Base-by-base conservation (phyloP, 2,797 vertebrate genomes). In the Pristis pectinata region DNA sequence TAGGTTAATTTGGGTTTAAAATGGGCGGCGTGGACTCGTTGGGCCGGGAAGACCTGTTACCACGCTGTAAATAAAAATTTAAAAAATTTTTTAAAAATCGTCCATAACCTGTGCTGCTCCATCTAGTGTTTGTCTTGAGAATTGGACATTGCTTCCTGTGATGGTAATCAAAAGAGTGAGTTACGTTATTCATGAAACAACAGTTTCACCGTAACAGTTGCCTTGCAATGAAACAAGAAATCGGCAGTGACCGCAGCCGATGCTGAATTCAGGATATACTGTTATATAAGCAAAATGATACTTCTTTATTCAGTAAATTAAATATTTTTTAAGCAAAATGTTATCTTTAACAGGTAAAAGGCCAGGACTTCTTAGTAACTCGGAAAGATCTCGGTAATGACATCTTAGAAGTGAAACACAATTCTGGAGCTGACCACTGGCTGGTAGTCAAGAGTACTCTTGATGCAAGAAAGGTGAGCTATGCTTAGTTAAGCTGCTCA, bases 371-470 rank as follows among this genome's bases (percentile, higher is more conserved):
- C 95, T 96, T 96, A 1, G 98, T 98, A 97, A 97, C 95, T 0
- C 97, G 97, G 10, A 96, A 96, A 95, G 97, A 98, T 96, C 95
- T 98, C 95, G 97, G 95, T 95, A 95, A 98, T 95, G 96, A 96
- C 6, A 95, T 98, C 37, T 95, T 98, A 9, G 97, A 97, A 96
- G 97, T 98, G 95, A 96, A 97, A 94, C 97, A 98, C 96, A 96
- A 97, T 0, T 96, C 97, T 0, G 97, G 97, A 1, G 87, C 94
- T 0, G 97, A 98, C 95, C 97, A 97, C 94, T 98, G 97, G 97
- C 96, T 98, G 0, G 97, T 98, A 53, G 96, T 98, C 94, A 98
- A 98, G 96, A 96, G 95, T 30, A 96, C 94, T 1, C 96, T 98
- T 94, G 91, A 96, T 77, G 97, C 97, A 95, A 97, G 96, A 85